A percentile compares a stretch with the other conserved stretches of the same genome.
Conservation (phyloP, 2,113 vertebrate species). For the Pampusana beccarii region DNA sequence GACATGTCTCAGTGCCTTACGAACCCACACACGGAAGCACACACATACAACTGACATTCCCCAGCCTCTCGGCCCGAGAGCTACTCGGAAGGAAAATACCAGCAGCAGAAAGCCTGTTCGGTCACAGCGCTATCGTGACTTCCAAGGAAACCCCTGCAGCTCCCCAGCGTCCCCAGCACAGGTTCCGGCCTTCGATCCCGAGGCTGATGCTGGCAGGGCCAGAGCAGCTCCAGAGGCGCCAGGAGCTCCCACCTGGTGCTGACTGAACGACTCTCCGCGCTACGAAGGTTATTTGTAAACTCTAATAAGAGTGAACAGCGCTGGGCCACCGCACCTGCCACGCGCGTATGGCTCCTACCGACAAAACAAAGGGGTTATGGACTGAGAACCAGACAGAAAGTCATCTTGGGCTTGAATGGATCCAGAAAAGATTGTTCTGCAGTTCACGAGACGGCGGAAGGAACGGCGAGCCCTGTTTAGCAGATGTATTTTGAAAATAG, state of each 20-base stretch:
- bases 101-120: neutral
- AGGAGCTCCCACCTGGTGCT: neutral
- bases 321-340: neutral
- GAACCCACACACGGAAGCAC: neutral
- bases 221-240: neutral
- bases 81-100: neutral
- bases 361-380: neutral
- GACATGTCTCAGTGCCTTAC: neutral
- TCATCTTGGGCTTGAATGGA: neutral
- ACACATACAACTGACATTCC: neutral
- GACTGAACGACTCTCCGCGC: neutral
- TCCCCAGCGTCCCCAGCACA: neutral
- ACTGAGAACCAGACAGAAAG: neutral
- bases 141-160: neutral
- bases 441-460: neutral
- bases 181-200: accelerated
- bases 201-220: neutral
- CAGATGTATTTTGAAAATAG: neutral
- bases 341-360: accelerated
- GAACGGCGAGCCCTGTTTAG: neutral
- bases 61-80: neutral
- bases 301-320: neutral
- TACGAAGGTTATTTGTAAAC: neutral
- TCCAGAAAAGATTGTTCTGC: neutral
- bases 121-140: accelerated